Evolutionary conservation across 1,140 invertebrate species (phyloP), one percentile per base, ranked within the genome.

Genomic region (Microvelia longipes): DNA sequence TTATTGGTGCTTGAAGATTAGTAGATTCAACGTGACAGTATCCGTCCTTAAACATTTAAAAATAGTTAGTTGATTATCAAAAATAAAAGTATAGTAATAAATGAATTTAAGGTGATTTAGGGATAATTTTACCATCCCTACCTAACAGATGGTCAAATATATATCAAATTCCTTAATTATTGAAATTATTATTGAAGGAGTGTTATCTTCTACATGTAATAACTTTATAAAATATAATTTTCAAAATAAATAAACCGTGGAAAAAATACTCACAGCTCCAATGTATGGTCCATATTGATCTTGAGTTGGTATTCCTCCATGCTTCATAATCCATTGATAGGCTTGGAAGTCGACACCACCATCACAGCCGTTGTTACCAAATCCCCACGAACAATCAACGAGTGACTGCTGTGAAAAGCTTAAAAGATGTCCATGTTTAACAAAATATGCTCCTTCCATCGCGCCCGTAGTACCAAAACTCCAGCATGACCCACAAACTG

Each of bases 401-500:
- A 98, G 81, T 64, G 84, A 83, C 80, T 93, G 92, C 78, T 95
- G 91, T 2, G 92, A 95, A 15, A 98, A 83, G n/a, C 91, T 81
- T 1, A 92, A 83, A 69, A 95, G 82, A 75, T 91, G 85, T 1
- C 88, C 86, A 35, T 72, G 71, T 66, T 93, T 89, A 28, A 93
- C 77, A 78, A 94, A 98, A 76, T 90, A 88, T 0, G 93, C 92
- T 5, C 95, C 94, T 82, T 98, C 96, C 68, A 98, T 86, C 0
- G 93, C 85, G 24, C 95, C 95, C 71, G 92, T 89, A 0, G 94
- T 96, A 61, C 94, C 94, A 82, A 98, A 98, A 76, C 90, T 92
- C 94, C 94, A 98, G 77, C 95, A 98, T 13, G 93, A 96, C 1
- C 95, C 95, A 82, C 96, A 98, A 68, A 98, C 92, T 0, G 91